These are phyloP conservation scores for Orycteropus afer DNA, from an alignment of 2,113 vertebrate genomes.

Conservation along the genomic window DNA sequence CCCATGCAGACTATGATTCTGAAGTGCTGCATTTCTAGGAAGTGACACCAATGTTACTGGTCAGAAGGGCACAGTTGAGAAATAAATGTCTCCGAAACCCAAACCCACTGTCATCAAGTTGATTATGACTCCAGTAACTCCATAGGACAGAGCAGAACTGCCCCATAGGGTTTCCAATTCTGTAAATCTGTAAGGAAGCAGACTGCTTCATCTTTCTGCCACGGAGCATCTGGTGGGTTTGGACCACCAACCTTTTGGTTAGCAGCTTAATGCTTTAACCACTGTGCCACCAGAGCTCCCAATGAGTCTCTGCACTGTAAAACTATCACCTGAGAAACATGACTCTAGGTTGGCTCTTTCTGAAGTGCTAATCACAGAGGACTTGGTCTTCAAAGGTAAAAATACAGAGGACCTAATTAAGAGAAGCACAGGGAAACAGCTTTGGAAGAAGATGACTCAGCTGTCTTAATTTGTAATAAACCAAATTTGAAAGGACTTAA, in stretches of 20 bases:
- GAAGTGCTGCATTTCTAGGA: neutral
- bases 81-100: neutral
- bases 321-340: neutral
- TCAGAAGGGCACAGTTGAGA: neutral
- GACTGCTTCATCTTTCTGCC: too few species aligned
- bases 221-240: too few species aligned
- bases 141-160: too few species aligned
- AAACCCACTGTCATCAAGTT: too few species aligned
- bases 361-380: neutral
- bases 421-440: constrained; percentile 21
- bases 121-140: too few species aligned
- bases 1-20: neutral
- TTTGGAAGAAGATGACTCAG: neutral
- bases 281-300: too few species aligned
- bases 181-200: too few species aligned
- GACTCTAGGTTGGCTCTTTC: neutral
- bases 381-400: neutral
- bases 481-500: neutral
- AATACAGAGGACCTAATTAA: neutral
- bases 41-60: neutral
- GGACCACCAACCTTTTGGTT: too few species aligned
- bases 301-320: too few species aligned
- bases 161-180: too few species aligned
- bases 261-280: too few species aligned
- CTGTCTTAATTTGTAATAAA: neutral